Evolutionary conservation across 2,797 vertebrate genomes (phyloP).

Genomic region (Enteromius trimaculatus): DNA sequence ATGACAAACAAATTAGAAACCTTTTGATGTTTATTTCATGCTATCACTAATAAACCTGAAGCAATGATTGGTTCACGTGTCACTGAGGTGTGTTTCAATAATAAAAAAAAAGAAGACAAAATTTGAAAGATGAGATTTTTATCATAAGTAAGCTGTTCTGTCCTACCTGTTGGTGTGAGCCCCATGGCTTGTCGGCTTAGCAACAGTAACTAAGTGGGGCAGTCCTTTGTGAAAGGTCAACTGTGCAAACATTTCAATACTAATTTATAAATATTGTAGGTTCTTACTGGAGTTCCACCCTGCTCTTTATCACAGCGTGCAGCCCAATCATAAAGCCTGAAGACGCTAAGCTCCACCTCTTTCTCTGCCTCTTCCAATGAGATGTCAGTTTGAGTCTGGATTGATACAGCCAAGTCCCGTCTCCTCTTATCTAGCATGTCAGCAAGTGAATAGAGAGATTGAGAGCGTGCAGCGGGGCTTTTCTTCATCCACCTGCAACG

Average conservation of each 20-base stretch:
- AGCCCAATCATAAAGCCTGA: constrained; percentile 81
- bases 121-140: too few relatives aligned
- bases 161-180: too few relatives aligned
- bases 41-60: too few relatives aligned
- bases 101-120: too few relatives aligned
- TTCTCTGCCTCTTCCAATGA: constrained; percentile 66
- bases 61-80: too few relatives aligned
- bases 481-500: constrained; percentile 80
- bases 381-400: constrained; percentile 72
- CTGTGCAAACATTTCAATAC: background rate
- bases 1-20: too few relatives aligned
- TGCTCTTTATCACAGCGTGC: constrained; percentile 80
- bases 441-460: constrained; percentile 79
- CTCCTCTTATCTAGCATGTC: constrained; percentile 76
- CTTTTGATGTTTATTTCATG: too few relatives aligned
- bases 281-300: constrained; percentile 78
- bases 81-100: too few relatives aligned
- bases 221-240: background rate
- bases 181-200: too few relatives aligned
- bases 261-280: background rate
- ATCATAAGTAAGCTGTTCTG: too few relatives aligned
- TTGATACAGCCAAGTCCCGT: constrained; percentile 67
- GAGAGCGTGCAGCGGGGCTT: constrained; percentile 75
- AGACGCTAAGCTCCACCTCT: constrained; percentile 83
- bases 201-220: too few relatives aligned